Conservation (phyloP, 1,140 invertebrate genomes). For the Ceratosolen solmsi region DNA sequence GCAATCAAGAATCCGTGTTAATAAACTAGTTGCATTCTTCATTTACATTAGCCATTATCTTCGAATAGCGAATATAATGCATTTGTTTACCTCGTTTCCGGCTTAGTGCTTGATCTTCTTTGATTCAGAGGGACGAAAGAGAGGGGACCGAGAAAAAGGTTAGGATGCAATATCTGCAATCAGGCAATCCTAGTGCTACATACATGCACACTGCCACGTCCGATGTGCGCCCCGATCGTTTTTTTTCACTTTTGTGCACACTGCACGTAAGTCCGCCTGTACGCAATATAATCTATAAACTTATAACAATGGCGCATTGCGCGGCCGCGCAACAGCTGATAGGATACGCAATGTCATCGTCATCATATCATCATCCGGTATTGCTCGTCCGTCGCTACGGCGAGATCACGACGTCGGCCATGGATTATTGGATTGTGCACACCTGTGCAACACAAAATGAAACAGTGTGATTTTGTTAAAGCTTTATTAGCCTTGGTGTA, state of each 20-base stretch:
- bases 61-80: neutral
- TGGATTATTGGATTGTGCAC: neutral
- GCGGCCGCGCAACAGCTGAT: constrained; percentile 52
- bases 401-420: neutral
- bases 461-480: no score
- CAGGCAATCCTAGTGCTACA: neutral
- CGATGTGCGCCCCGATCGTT: neutral
- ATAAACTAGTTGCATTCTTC: no score
- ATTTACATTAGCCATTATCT: neutral
- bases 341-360: constrained; percentile 32
- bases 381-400: neutral
- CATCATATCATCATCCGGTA: neutral
- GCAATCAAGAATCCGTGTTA: neutral
- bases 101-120: neutral
- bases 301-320: constrained; percentile 16
- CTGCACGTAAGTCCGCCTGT: neutral
- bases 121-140: neutral
- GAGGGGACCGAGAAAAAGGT: neutral
- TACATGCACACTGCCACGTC: neutral
- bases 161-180: neutral
- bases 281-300: neutral
- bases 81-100: neutral
- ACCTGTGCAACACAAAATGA: no score
- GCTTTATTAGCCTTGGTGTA: no score
- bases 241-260: neutral